Evolutionary conservation across 2,888 invertebrate species (phyloP).

Genomic region (Laothoe populi): DNA sequence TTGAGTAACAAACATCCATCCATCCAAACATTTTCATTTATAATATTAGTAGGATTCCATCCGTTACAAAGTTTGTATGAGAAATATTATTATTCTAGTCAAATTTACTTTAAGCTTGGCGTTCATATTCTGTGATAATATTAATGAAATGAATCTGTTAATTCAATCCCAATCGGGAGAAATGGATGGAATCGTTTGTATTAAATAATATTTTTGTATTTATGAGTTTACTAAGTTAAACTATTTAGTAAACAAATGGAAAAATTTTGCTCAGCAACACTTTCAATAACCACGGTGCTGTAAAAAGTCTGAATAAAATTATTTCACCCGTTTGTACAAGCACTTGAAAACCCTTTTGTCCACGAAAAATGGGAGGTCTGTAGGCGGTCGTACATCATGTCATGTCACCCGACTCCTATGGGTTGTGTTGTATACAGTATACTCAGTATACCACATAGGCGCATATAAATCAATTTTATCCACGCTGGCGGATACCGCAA

Average conservation of each 20-base stretch:
- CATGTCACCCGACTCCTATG: constrained; percentile 40
- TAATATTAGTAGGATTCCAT: too few species aligned
- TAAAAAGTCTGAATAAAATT: not conserved
- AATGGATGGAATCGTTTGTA: too few species aligned
- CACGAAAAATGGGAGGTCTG: constrained; percentile 36
- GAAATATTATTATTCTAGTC: too few species aligned
- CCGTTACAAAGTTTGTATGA: too few species aligned
- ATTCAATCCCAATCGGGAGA: too few species aligned
- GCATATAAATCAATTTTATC: constrained; percentile 72
- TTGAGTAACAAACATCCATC: too few species aligned
- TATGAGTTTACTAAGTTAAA: not conserved
- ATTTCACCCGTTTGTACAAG: constrained; percentile 49
- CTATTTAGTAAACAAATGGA: not conserved
- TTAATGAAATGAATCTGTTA: too few species aligned
- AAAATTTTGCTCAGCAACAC: not conserved
- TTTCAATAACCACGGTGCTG: not conserved
- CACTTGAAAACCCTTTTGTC: constrained; percentile 39
- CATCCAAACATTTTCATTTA: too few species aligned
- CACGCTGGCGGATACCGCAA: constrained; percentile 68
- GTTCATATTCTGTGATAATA: too few species aligned
- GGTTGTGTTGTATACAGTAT: constrained; percentile 35
- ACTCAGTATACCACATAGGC: constrained; percentile 37
- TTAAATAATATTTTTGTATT: too few species aligned
- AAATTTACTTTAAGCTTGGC: too few species aligned
- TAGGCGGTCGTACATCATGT: constrained; percentile 41